Evolutionary conservation across 2,888 invertebrate genomes (phyloP), one percentile per base, ranked within the genome.

Genomic region (Chrysolina haemoptera): DNA sequence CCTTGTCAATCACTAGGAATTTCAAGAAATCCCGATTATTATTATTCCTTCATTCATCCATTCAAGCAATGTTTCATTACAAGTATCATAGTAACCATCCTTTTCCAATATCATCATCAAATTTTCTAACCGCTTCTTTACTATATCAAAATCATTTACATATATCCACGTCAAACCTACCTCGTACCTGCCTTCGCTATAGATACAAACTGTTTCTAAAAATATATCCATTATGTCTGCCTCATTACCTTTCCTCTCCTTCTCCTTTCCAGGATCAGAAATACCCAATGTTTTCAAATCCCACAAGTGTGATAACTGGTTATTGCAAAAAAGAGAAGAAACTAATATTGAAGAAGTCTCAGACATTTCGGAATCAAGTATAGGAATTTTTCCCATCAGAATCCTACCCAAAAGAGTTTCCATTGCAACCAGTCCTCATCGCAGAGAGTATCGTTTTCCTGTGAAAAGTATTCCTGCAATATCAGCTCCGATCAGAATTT

Each of bases 401-500:
- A 64, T 73, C 62, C 65, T 59, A 62, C 62, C 68, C 22, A n/a
- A n/a, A n/a, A 64, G 27, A 0, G 81, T 81, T 27, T 84, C 74
- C 9, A 81, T 62, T 3, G 79, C 81, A 12, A 79, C 77, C 3
- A 82, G 64, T 10, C 79, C 82, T 48, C 77, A 79, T 14, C 71
- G 0, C n/a, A 83, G 73, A 18, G 78, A 68, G 18, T 76, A 41
- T 48, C 73, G 71, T 41, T 73, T 76, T 53, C 80, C 82, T 11
- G 80, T 80, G 8, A 77, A 66, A 43, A 84, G 53, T 77, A 81
- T 80, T 9, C 81, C 83, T 5, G 76, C 73, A n/a, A 80, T 65
- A 75, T 82, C 83, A 1, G 81, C 79, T 16, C 82, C 83, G 14
- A 83, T 82, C 10, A 80, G 68, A 27, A 83, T 46, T 20, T 78